A percentile compares a stretch with the other conserved stretches of the same genome.
These are phyloP conservation scores for Paedocypris sp. DNA, from an alignment of 2,113 vertebrate species.

Conservation along the genomic window DNA sequence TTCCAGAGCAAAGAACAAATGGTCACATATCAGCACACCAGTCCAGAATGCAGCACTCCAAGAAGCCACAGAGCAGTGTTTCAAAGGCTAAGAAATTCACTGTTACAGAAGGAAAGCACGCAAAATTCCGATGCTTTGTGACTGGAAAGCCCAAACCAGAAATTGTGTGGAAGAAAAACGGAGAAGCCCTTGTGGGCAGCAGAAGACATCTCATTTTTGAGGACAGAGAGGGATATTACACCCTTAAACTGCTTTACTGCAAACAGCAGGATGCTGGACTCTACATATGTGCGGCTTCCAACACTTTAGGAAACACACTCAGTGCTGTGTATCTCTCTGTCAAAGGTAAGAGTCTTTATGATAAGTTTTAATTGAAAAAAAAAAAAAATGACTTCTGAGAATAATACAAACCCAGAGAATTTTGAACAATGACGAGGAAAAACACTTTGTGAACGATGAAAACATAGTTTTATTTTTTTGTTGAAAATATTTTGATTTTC, in stretches of 20 bases:
- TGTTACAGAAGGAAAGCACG: conserved; percentile 82
- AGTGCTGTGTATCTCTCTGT: conserved; percentile 83
- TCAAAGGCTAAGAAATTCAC: conserved; percentile 74
- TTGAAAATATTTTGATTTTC: no score
- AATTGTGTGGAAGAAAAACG: conserved; percentile 88
- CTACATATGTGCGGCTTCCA: conserved; percentile 85
- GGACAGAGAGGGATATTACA: conserved; percentile 88
- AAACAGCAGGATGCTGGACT: conserved; percentile 79
- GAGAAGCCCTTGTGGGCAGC: conserved; percentile 54
- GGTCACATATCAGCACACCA: conserved; percentile 42
- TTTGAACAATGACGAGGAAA: no score
- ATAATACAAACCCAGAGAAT: no score
- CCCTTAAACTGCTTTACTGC: conserved; percentile 91
- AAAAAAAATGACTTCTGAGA: no score
- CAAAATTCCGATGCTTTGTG: conserved; percentile 90
- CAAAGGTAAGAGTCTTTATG: conserved; percentile 67
- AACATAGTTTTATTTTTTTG: no score
- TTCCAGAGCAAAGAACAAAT: conserved; percentile 31
- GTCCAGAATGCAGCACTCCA: conserved; percentile 15
- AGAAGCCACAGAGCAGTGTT: conserved; percentile 32
- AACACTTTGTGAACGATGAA: no score
- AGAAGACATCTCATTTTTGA: conserved; percentile 83
- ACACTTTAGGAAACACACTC: conserved; percentile 81
- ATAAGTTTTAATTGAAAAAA: not conserved
- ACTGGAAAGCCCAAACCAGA: conserved; percentile 93